phyloP scores from a whole-genome alignment of 1,140 invertebrate genomes.

The Microplitis mediator region DNA sequence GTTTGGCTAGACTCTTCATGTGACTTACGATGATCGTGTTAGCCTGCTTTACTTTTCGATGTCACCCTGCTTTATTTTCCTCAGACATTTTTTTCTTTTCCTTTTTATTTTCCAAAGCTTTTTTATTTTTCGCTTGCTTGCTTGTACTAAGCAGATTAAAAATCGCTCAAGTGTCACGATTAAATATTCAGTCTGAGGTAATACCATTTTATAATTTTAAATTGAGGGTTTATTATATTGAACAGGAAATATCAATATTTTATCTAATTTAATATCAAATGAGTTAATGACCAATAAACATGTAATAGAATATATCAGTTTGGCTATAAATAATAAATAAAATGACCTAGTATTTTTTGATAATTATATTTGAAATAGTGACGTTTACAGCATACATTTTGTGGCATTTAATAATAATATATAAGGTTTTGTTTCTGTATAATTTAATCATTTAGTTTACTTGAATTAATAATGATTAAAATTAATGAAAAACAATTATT shows the following conservation, averaged over 20 bases:
- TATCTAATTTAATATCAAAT: too few species aligned
- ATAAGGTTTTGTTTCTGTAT: constrained; percentile 27
- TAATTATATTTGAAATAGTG: constrained; percentile 51
- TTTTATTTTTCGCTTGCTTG: too few species aligned
- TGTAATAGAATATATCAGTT: neutral
- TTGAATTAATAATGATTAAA: neutral
- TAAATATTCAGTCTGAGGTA: too few species aligned
- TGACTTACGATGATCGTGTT: constrained; percentile 19
- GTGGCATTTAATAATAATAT: constrained; percentile 41
- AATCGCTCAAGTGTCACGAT: too few species aligned
- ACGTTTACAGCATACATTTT: constrained; percentile 50
- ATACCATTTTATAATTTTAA: too few species aligned
- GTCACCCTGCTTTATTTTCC: constrained; percentile 6
- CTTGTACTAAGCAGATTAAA: too few species aligned
- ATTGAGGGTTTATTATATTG: too few species aligned
- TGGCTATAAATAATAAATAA: neutral
- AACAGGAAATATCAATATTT: too few species aligned
- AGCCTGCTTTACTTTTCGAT: constrained; percentile 17
- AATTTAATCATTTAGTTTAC: constrained; percentile 35
- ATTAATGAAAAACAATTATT: neutral
- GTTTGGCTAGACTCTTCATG: constrained; percentile 9
- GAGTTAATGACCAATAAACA: too few species aligned
- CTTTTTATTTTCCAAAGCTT: neutral
- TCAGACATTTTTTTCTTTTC: neutral
- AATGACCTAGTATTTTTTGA: constrained; percentile 35